Conservation (phyloP, 2,113 vertebrate genomes). For the Sigmodon hispidus region DNA sequence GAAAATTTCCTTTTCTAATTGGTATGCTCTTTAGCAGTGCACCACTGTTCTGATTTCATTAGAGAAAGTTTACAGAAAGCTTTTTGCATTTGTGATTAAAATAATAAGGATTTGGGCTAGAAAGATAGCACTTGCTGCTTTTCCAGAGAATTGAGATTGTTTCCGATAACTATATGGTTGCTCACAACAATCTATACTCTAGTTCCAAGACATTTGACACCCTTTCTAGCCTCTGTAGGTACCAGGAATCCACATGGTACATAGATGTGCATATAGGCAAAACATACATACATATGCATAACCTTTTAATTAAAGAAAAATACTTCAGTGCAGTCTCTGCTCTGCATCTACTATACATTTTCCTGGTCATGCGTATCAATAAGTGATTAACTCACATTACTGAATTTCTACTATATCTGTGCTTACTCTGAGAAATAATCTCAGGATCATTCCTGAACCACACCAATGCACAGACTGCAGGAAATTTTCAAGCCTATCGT, state of each 20-base stretch:
- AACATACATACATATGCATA: background rate
- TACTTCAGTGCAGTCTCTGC: background rate
- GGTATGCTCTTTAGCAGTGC: background rate
- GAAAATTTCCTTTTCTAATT: conserved; percentile 1
- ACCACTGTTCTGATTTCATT: conserved; percentile 11
- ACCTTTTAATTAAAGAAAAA: background rate
- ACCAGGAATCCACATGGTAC: background rate
- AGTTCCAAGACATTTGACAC: background rate
- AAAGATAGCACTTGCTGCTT: background rate
- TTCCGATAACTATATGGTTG: background rate
- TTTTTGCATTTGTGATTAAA: conserved; percentile 15
- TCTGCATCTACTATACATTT: background rate
- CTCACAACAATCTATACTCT: too few species aligned
- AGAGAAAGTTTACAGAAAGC: conserved; percentile 20
- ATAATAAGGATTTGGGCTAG: background rate
- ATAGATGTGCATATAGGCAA: background rate
- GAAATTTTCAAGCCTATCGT: background rate
- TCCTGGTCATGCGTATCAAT: conserved; percentile 1
- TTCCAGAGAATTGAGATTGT: background rate
- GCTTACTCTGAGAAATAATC: conserved; percentile 3
- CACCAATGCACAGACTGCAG: background rate
- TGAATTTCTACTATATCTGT: background rate
- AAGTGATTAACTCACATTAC: background rate
- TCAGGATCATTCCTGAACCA: background rate
- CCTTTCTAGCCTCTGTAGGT: background rate